These are phyloP conservation scores for Perodicticus potto DNA, from an alignment of 2,797 vertebrate species.

Conservation along the genomic window DNA sequence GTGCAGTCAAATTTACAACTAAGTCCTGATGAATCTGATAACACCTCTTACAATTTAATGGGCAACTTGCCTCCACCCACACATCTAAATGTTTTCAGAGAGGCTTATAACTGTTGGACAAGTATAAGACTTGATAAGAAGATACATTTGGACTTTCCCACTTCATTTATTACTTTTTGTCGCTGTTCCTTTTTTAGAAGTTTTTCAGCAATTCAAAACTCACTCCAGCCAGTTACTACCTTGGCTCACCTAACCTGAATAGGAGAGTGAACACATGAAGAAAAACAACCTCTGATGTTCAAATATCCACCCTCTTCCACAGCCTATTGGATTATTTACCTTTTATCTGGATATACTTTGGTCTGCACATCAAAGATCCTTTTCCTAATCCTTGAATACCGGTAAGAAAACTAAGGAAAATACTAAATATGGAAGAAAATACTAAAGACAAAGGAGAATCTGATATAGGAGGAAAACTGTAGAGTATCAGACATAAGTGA, in stretches of 20 bases:
- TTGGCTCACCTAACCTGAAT: slow-evolving; percentile 76
- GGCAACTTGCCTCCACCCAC: slow-evolving; percentile 78
- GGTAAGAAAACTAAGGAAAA: slow-evolving; percentile 83
- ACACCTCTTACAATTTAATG: slow-evolving; percentile 83
- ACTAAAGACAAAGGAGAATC: slow-evolving; percentile 82
- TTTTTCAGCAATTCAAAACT: slow-evolving; percentile 65
- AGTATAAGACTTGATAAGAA: slow-evolving; percentile 69
- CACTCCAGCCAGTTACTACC: slow-evolving; percentile 73
- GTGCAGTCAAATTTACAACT: slow-evolving; percentile 88
- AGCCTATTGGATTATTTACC: slow-evolving; percentile 85
- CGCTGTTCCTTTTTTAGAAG: slow-evolving; percentile 74
- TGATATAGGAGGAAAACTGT: slow-evolving; percentile 76
- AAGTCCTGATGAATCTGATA: slow-evolving; percentile 86
- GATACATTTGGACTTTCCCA: slow-evolving; percentile 60
- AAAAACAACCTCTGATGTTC: slow-evolving; percentile 80
- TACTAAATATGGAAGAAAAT: neutral
- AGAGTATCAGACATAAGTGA: neutral
- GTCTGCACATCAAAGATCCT: slow-evolving; percentile 78
- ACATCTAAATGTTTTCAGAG: slow-evolving; percentile 81
- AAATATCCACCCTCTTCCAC: slow-evolving; percentile 80
- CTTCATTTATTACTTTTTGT: slow-evolving; percentile 75
- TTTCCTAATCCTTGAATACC: slow-evolving; percentile 82
- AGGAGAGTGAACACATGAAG: slow-evolving; percentile 71
- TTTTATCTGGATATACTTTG: slow-evolving; percentile 84
- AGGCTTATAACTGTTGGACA: slow-evolving; percentile 75